phyloP scores from a whole-genome alignment of 2,797 vertebrate genomes.

The Lateolabrax maculatus region DNA sequence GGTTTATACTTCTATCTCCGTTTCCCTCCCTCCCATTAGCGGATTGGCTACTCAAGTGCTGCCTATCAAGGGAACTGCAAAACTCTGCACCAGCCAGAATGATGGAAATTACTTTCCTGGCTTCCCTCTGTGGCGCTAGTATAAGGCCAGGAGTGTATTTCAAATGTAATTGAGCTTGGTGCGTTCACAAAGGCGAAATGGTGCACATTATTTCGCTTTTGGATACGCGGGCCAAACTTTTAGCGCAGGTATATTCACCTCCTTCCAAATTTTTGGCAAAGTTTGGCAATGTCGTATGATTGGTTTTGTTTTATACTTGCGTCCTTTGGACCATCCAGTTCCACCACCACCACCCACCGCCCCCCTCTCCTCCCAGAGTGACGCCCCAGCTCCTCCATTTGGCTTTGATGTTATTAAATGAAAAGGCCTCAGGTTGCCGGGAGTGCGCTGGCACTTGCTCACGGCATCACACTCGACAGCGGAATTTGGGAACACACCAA shows the following conservation, averaged over 20 bases:
- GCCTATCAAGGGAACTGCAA: conserved; percentile 62
- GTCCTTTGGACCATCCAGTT: conserved; percentile 25
- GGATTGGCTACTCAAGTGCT: conserved; percentile 61
- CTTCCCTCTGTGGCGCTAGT: conserved; percentile 39
- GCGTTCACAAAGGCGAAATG: conserved; percentile 37
- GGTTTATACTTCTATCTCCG: conserved; percentile 48
- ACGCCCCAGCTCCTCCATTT: conserved; percentile 38
- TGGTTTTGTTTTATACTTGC: conserved; percentile 27
- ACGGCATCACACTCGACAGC: conserved; percentile 32
- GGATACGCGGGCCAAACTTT: conserved; percentile 20
- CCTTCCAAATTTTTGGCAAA: conserved; percentile 21
- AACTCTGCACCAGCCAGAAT: conserved; percentile 56
- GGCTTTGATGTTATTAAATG: conserved; percentile 54
- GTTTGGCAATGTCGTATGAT: conserved; percentile 1
- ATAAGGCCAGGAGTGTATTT: conserved; percentile 50
- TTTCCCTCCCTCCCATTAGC: conserved; percentile 55
- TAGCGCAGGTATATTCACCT: neutral
- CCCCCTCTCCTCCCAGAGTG: conserved; percentile 7
- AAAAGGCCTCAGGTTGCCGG: conserved; percentile 42
- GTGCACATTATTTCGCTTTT: conserved; percentile 23
- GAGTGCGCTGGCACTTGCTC: conserved; percentile 38
- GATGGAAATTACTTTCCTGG: conserved; percentile 73
- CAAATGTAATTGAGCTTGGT: conserved; percentile 55
- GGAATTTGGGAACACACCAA: conserved; percentile 54
- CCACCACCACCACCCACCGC: fast-evolving